Evolutionary conservation across 37 sponge, comb jelly and placozoan genomes (phyloP).

Genomic region (Chondrosia reniformis): DNA sequence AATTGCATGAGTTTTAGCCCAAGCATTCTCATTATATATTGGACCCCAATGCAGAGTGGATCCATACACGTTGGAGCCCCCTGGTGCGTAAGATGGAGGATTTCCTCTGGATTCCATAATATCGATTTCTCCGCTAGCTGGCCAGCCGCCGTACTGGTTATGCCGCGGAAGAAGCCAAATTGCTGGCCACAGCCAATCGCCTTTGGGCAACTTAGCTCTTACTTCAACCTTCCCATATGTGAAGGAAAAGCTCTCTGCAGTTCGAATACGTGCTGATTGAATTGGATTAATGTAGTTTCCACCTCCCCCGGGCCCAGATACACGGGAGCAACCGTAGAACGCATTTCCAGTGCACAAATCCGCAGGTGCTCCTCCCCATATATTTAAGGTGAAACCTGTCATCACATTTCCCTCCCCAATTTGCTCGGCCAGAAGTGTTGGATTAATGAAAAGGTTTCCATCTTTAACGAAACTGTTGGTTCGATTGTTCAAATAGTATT

Average conservation of each 20-base stretch:
- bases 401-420: constrained; percentile 61
- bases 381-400: constrained; percentile 42
- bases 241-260: constrained; percentile 63
- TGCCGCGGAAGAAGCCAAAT: constrained; percentile 66
- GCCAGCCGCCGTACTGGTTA: constrained; percentile 76
- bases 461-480: constrained; percentile 66
- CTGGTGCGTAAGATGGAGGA: constrained; percentile 52
- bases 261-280: constrained; percentile 58
- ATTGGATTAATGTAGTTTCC: constrained; percentile 78
- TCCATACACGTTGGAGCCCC: constrained; percentile 55
- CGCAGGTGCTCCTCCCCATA: constrained; percentile 71
- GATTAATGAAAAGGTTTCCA: constrained; percentile 64
- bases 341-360: constrained; percentile 56
- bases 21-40: constrained; percentile 21
- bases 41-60: constrained; percentile 72
- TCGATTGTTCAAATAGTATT: constrained; percentile 65
- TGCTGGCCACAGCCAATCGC: constrained; percentile 84
- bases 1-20: neutral
- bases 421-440: constrained; percentile 57
- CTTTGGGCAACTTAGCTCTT: constrained; percentile 57
- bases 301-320: constrained; percentile 52
- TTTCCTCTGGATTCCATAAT: constrained; percentile 80
- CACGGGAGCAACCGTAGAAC: constrained; percentile 61
- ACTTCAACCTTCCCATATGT: constrained; percentile 68
- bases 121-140: constrained; percentile 78